phyloP scores from a whole-genome alignment of 2,888 invertebrate genomes.

The Nesidiocoris tenuis region DNA sequence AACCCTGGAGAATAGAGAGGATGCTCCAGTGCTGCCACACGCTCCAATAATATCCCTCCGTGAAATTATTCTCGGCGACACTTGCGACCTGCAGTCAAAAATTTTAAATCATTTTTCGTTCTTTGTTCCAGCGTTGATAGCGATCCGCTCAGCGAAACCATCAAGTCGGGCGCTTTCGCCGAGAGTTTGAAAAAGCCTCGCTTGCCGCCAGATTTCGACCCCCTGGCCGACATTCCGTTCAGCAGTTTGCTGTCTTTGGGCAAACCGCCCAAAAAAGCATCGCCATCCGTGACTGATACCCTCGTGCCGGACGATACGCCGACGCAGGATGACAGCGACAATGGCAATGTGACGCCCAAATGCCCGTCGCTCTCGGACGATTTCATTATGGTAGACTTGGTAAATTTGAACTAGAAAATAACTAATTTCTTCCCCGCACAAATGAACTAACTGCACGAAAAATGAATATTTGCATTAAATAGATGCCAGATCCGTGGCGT shows the following conservation, averaged over 20 bases:
- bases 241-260: conserved; percentile 59
- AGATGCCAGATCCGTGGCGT: too few species aligned
- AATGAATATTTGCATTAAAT: too few species aligned
- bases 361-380: conserved; percentile 59
- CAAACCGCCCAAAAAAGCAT: conserved; percentile 51
- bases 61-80: too few species aligned
- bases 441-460: too few species aligned
- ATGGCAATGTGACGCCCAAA: conserved; percentile 54
- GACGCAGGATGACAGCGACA: conserved; percentile 54
- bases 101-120: not conserved
- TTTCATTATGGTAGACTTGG: conserved; percentile 72
- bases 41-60: too few species aligned
- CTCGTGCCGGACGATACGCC: conserved; percentile 30
- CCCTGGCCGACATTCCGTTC: conserved; percentile 63
- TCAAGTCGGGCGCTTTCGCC: conserved; percentile 77
- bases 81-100: too few species aligned
- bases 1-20: too few species aligned
- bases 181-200: conserved; percentile 54
- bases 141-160: conserved; percentile 67
- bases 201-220: conserved; percentile 19
- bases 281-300: conserved; percentile 31
- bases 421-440: conserved; percentile 7
- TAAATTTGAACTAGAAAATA: conserved; percentile 55
- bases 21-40: too few species aligned
- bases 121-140: conserved; percentile 63